These are phyloP conservation scores for Drosophila mayri DNA, from an alignment of 1,140 invertebrate genomes.

Conservation along the genomic window DNA sequence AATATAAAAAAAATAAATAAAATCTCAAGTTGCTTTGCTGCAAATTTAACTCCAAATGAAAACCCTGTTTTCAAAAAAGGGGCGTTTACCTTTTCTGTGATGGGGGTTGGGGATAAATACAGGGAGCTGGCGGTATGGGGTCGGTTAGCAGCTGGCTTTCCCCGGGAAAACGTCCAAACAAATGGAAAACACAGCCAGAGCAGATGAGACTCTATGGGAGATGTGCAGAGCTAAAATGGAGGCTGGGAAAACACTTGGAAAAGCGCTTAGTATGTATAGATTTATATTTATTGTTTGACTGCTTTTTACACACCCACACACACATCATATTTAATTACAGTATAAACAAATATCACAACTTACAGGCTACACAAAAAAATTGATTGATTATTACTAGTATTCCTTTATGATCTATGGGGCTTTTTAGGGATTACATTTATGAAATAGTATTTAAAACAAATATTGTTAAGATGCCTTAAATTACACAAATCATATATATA, in stretches of 20 bases:
- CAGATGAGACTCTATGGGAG: slow-evolving; percentile 52
- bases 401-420: not conserved
- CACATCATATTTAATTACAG: slow-evolving; percentile 20
- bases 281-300: slow-evolving; percentile 37
- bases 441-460: not conserved
- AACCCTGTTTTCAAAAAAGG: slow-evolving; percentile 5
- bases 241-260: not conserved
- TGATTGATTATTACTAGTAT: slow-evolving; percentile 15
- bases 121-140: not conserved
- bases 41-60: not conserved
- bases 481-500: not conserved
- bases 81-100: slow-evolving; percentile 3
- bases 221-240: not conserved
- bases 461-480: not conserved
- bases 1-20: not conserved
- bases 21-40: not conserved
- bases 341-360: slow-evolving; percentile 71
- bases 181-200: slow-evolving; percentile 57
- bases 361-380: slow-evolving; percentile 57
- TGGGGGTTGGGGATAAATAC: not conserved
- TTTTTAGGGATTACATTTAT: not conserved
- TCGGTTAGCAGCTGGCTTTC: slow-evolving; percentile 61
- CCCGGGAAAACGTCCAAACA: slow-evolving; percentile 49
- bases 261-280: not conserved
- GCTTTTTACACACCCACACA: slow-evolving; percentile 13